phyloP scores from a whole-genome alignment of 2,797 vertebrate species.

The Helarctos malayanus region DNA sequence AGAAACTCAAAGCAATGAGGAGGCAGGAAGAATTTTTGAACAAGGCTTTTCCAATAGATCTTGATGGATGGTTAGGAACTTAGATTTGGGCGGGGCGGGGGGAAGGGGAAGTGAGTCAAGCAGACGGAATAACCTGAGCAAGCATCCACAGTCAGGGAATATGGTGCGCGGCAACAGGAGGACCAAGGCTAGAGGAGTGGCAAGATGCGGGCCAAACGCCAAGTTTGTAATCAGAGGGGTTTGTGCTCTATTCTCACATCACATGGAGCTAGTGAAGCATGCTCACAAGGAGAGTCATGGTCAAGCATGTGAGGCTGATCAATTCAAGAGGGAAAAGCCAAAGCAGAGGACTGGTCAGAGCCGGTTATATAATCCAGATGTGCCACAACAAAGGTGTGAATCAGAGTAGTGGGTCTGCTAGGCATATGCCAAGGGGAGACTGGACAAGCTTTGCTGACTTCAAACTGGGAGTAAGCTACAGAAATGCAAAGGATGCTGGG shows the following conservation, averaged over 20 bases:
- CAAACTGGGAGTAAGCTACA: not conserved
- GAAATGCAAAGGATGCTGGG: fast-evolving
- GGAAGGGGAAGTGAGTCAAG: not conserved
- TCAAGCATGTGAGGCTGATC: not conserved
- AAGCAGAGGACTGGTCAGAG: not conserved
- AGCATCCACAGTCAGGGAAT: not conserved
- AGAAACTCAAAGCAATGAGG: too few relatives aligned
- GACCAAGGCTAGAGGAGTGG: fast-evolving
- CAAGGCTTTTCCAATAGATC: not conserved
- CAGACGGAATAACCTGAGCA: not conserved
- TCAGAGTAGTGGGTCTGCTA: not conserved
- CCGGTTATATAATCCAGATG: not conserved
- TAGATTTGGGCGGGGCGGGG: not conserved
- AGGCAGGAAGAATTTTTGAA: not conserved
- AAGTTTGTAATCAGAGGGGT: not conserved
- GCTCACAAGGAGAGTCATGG: too few relatives aligned
- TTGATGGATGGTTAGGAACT: not conserved
- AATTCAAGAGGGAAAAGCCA: not conserved
- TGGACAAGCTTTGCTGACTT: not conserved
- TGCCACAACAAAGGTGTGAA: not conserved
- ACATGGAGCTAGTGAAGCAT: fast-evolving
- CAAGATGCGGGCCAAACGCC: not conserved
- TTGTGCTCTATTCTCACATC: fast-evolving
- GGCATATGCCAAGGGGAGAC: not conserved
- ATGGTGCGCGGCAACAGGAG: not conserved